phyloP scores from a whole-genome alignment of 2,888 invertebrate species.

The Lasioglossum malachurum region DNA sequence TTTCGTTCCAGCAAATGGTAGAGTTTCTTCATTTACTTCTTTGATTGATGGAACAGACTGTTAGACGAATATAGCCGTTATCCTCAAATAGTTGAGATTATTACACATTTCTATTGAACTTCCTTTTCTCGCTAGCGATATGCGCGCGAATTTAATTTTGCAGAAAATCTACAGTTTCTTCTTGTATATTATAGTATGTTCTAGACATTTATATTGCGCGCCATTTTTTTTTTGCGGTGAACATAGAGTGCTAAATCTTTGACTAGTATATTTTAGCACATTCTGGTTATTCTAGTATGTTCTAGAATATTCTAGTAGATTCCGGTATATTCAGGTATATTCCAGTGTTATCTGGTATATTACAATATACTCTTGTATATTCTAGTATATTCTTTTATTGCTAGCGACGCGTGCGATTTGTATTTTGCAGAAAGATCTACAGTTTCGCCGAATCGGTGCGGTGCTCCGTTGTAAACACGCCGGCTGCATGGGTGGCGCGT shows the following conservation, averaged over 20 bases:
- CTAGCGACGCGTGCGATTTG: neutral
- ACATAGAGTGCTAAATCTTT: too few species aligned
- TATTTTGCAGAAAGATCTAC: constrained; percentile 13
- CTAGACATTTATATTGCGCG: too few species aligned
- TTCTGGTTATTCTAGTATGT: too few species aligned
- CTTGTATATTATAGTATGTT: too few species aligned
- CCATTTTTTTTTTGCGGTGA: too few species aligned
- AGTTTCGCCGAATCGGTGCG: constrained; percentile 65
- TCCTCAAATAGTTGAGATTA: too few species aligned
- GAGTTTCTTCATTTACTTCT: neutral
- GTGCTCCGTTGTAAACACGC: constrained; percentile 64
- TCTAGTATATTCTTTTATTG: neutral
- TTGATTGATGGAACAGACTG: neutral
- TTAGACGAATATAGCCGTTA: too few species aligned
- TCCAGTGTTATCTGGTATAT: too few species aligned
- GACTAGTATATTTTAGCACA: too few species aligned
- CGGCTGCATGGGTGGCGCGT: constrained; percentile 32
- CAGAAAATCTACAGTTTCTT: constrained; percentile 53
- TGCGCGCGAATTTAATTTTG: neutral
- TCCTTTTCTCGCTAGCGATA: neutral
- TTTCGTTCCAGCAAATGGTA: neutral
- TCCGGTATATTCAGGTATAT: too few species aligned
- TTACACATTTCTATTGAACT: neutral
- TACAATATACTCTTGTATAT: too few species aligned
- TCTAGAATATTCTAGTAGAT: too few species aligned